These are phyloP conservation scores for Sturnira hondurensis DNA, from an alignment of 2,113 vertebrate species.

Conservation along the genomic window DNA sequence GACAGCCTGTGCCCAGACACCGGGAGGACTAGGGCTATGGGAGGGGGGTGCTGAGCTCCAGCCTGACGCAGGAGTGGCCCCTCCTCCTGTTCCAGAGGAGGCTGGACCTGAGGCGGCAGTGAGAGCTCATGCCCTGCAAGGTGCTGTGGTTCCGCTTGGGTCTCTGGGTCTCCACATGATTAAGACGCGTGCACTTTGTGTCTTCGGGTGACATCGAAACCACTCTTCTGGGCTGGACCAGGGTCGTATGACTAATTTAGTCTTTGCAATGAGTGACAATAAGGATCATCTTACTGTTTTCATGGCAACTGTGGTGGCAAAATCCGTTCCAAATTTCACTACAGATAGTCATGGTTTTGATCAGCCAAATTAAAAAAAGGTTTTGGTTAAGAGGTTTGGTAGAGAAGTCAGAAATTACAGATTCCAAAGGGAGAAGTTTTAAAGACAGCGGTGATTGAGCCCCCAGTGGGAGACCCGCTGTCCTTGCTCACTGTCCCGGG, in stretches of 20 bases:
- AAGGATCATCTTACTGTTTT: background rate
- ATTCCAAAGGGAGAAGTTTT: background rate
- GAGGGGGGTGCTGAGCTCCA: background rate
- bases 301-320: background rate
- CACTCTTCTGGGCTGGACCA: background rate
- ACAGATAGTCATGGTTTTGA: background rate
- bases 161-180: background rate
- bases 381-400: background rate
- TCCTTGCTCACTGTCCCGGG: fast-evolving
- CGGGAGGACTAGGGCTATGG: no score
- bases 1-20: background rate
- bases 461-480: background rate
- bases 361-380: background rate
- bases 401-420: background rate
- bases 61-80: background rate
- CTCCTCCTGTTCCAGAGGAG: background rate
- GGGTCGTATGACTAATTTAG: background rate
- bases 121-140: background rate
- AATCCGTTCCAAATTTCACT: background rate
- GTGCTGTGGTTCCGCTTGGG: background rate
- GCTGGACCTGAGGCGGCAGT: background rate
- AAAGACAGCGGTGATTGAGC: background rate
- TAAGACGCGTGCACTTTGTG: background rate
- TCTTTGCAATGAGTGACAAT: background rate
- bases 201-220: background rate